These are phyloP conservation scores for Platerodrilus igneus DNA, from an alignment of 2,888 invertebrate genomes.

Conservation along the genomic window DNA sequence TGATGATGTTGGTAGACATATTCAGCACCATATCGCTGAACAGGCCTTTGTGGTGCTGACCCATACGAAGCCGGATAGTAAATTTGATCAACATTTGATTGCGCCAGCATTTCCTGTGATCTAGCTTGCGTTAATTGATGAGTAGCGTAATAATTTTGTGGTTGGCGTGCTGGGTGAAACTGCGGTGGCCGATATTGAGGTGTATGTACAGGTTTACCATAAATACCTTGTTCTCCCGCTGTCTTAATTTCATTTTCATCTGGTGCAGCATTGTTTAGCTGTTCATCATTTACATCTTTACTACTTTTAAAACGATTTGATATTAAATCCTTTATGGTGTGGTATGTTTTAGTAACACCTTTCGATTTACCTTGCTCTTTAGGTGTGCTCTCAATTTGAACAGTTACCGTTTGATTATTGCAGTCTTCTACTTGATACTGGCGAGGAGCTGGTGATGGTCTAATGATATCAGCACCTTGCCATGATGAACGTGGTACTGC, in stretches of 20 bases:
- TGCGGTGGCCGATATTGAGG: too few relatives aligned
- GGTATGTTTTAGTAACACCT: slow-evolving; percentile 73
- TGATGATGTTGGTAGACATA: slow-evolving; percentile 35
- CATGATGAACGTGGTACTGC: slow-evolving; percentile 43
- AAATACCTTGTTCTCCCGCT: slow-evolving; percentile 55
- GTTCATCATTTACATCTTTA: slow-evolving; percentile 54
- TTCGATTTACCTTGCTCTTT: slow-evolving; percentile 56
- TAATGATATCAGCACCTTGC: slow-evolving; percentile 38
- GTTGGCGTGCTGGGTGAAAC: too few relatives aligned
- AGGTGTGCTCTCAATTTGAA: slow-evolving; percentile 57
- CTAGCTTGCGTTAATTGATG: slow-evolving; percentile 45
- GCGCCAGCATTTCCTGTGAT: slow-evolving; percentile 56
- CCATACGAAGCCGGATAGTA: slow-evolving; percentile 41
- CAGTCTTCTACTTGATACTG: slow-evolving; percentile 39
- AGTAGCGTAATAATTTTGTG: slow-evolving; percentile 39
- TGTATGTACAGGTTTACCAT: slow-evolving; percentile 59
- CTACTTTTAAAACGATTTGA: slow-evolving; percentile 71
- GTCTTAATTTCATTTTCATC: slow-evolving; percentile 54
- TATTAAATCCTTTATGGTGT: slow-evolving; percentile 79
- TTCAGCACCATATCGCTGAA: slow-evolving; percentile 32
- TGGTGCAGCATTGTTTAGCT: slow-evolving; percentile 60
- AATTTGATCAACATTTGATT: slow-evolving; percentile 43
- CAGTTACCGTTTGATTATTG: slow-evolving; percentile 50
- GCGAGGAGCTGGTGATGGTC: slow-evolving; percentile 35
- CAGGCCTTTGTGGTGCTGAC: slow-evolving; percentile 33